Evolutionary conservation across 2,888 invertebrate genomes (phyloP).

Genomic region (Drosophila antonietae): DNA sequence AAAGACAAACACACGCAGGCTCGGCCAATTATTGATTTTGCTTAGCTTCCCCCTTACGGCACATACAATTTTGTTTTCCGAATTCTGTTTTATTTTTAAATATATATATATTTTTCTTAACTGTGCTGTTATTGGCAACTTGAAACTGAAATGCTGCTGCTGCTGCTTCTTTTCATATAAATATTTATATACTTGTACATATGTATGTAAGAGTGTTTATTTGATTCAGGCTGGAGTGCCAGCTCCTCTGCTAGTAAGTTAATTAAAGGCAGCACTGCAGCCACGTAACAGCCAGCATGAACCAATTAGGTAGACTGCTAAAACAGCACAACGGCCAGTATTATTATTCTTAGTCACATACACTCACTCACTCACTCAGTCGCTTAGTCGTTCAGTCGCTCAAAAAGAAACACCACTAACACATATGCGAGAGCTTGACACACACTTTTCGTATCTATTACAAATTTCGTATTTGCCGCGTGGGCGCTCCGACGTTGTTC

Average conservation of each 20-base stretch:
- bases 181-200: neutral
- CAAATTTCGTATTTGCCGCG: constrained; percentile 32
- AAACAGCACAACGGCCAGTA: constrained; percentile 28
- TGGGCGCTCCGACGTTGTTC: constrained; percentile 60
- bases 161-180: constrained; percentile 4
- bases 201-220: constrained; percentile 15
- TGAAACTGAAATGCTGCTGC: constrained; percentile 26
- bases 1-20: constrained; percentile 34
- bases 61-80: constrained; percentile 48
- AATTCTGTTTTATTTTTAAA: constrained; percentile 19
- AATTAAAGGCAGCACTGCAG: constrained; percentile 36
- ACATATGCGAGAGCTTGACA: constrained; percentile 39
- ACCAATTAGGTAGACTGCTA: constrained; percentile 48
- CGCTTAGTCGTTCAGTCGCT: neutral
- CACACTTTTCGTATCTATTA: constrained; percentile 44
- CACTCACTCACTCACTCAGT: constrained; percentile 13
- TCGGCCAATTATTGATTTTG: constrained; percentile 76
- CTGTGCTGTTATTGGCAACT: constrained; percentile 43
- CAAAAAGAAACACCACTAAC: constrained; percentile 24
- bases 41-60: constrained; percentile 48
- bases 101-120: constrained; percentile 8
- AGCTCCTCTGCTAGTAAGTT: constrained; percentile 24
- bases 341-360: constrained; percentile 44
- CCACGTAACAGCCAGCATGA: constrained; percentile 42
- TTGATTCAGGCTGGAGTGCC: constrained; percentile 27